Evolutionary conservation across 2,888 invertebrate genomes (phyloP), one percentile per base, ranked within the genome.

Genomic region (Odiellus spinosus): DNA sequence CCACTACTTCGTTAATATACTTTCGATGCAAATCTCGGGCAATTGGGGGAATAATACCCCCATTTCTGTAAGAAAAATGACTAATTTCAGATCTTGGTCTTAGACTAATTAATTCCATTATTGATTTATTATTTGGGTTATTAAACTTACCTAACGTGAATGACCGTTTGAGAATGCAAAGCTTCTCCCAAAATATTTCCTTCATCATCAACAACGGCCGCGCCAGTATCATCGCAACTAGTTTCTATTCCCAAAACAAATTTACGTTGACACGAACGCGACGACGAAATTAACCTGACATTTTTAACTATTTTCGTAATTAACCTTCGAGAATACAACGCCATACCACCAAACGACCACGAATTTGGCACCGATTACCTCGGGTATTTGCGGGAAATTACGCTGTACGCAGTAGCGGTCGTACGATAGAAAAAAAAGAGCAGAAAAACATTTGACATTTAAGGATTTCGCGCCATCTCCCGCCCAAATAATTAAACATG

Each of bases 141-240:
- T 20, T 40, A 36, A 36, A 43, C 62, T 62, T 71, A 83, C 82
- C 75, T 74, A 40, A 82, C 69, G 58, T 67, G 67, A 26, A 61
- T 69, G 54, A 73, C 64, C 54, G 79, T 78, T 66, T 95, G 95
- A 1, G 88, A 88, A 62, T 78, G 70, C 32, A 86, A 66, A 32
- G 79, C 73, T 68, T 95, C 85, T 10, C 86, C 84, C 40, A 87
- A 64, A 56, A 93, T 71, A 51, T 71, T 69, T 21, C 84, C 81
- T 48, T 73, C 61, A 17, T 70, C 71, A 65, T 82, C 75, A 6
- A 96, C 77, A 53, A 96, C 71, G 38, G 88, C 93, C 61, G 83
- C 82, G 18, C 88, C 93, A 1, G 95, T 96, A 64, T 96, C 96
- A 71, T 96, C 95, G 64, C 93, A 96, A 52, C 93, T 93, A 3